Conservation (phyloP, 1,140 invertebrate species). For the Drosophila mayri region DNA sequence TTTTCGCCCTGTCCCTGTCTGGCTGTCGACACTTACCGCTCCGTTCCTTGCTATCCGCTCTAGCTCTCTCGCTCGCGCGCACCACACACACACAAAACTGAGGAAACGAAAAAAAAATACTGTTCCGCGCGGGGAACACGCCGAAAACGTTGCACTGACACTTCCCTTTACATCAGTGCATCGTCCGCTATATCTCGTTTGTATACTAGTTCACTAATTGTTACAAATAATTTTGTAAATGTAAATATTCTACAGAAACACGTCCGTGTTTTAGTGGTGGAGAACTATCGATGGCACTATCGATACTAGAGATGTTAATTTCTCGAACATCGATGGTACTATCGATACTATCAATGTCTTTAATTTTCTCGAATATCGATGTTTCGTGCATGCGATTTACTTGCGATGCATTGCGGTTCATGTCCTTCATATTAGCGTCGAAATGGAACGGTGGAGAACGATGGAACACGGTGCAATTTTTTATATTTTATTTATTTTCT, state of each 20-base stretch:
- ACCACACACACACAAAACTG: slow-evolving; percentile 69
- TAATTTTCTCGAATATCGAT: too few species aligned
- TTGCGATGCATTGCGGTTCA: too few species aligned
- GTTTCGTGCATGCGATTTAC: too few species aligned
- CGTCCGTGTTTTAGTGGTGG: slow-evolving; percentile 35
- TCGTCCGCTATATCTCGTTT: slow-evolving; percentile 52
- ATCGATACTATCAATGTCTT: too few species aligned
- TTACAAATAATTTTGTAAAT: slow-evolving; percentile 80
- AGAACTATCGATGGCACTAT: too few species aligned
- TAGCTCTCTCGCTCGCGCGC: slow-evolving; percentile 30
- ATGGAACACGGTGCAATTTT: too few species aligned
- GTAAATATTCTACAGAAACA: slow-evolving; percentile 60
- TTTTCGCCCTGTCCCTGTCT: slow-evolving; percentile 47
- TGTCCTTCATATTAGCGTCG: too few species aligned
- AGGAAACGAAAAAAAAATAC: slow-evolving; percentile 75
- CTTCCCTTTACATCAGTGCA: slow-evolving; percentile 75
- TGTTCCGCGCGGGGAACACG: slow-evolving; percentile 75
- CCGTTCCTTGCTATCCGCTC: slow-evolving; percentile 31
- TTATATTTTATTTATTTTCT: too few species aligned
- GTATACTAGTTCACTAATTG: slow-evolving; percentile 45
- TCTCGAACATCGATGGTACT: too few species aligned
- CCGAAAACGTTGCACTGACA: slow-evolving; percentile 45
- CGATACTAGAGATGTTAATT: too few species aligned
- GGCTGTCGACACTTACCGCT: slow-evolving; percentile 61
- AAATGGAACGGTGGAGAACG: too few species aligned